Base-by-base conservation (phyloP, 2,888 invertebrate species). In the Drosophila kuntzei region DNA sequence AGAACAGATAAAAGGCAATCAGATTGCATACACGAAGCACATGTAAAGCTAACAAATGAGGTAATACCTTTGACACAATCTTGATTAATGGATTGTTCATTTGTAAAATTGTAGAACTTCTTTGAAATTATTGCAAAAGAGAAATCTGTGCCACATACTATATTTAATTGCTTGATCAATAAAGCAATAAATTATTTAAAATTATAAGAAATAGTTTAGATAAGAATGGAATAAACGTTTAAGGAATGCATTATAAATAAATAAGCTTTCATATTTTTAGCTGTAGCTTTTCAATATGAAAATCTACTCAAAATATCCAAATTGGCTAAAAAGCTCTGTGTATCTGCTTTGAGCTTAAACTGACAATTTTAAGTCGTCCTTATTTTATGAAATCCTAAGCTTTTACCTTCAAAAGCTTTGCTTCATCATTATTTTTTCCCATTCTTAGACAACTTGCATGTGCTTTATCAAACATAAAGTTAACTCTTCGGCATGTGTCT, bases 21-120 rank as follows among this genome's bases (percentile, higher is more conserved):
- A 50, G 60, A 74, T 39, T 51, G 41, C 53, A 66, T 64, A 61
- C 61, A 53, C 41, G 55, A 46, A 43, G 36, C 63, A 67, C 53
- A 55, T 68, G 59, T 74, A 62, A 71, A 36, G 64, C 64, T 20
- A 47, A 25, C 37, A 67, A 84, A 71, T 78, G 77, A 76, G 65
- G 73, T 87, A 87, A 85, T 85, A 63, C 74, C 50, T 61, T 57
- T 85, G 83, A 82, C 80, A 82, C 78, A 85, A 87, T 87, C 88
- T 79, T 85, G 83, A 87, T 85, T 67, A 87, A 85, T 87, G 72
- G 14, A 22, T n/a, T 37, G 36, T 14, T n/a, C 16, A 37, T 49
- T 54, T 46, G 50, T 53, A 58, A 49, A 46, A 63, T 32, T 12
- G 16, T 39, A 6, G 5, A 27, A 27, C 7, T 11, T 36, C 25